Percentiles rank a stretch among this genome's conserved stretches.
Conservation (phyloP, 2,797 vertebrate species). For the Pseudomugil tenellus region DNA sequence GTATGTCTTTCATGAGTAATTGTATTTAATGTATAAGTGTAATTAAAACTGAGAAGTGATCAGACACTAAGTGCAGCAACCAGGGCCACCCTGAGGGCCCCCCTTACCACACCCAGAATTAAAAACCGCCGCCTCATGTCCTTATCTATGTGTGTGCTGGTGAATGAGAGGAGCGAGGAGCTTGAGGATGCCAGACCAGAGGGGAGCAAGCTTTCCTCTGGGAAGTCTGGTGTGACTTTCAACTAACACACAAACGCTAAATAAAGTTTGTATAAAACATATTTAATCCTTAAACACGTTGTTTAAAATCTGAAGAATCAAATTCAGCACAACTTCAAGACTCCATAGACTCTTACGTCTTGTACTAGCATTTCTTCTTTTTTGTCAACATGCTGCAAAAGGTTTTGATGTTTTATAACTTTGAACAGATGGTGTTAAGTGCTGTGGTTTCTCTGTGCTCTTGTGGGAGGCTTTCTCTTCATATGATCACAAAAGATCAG, state of each 20-base stretch:
- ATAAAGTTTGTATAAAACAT: not conserved
- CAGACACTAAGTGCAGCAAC: no score
- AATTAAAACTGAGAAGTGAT: no score
- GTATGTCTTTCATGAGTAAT: no score
- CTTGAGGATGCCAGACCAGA: no score
- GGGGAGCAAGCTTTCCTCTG: no score
- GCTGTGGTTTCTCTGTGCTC: conserved; percentile 32
- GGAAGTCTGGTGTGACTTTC: no score
- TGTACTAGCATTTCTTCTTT: not conserved
- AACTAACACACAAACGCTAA: not conserved
- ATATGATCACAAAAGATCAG: conserved; percentile 37
- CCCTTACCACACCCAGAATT: no score
- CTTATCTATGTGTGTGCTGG: no score
- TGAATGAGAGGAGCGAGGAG: no score
- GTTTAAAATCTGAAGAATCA: not conserved
- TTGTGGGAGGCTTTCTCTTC: conserved; percentile 16
- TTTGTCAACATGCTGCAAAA: not conserved
- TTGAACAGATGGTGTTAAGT: conserved; percentile 7
- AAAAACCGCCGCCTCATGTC: no score
- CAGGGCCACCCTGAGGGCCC: no score
- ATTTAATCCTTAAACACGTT: not conserved
- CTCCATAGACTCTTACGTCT: not conserved
- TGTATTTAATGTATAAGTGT: no score
- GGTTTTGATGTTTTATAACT: conserved; percentile 21
- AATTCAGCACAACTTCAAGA: not conserved